Percentiles rank a stretch among this genome's conserved stretches.
These are phyloP conservation scores for Phortica okadai DNA, from an alignment of 2,888 invertebrate genomes.

Conservation along the genomic window DNA sequence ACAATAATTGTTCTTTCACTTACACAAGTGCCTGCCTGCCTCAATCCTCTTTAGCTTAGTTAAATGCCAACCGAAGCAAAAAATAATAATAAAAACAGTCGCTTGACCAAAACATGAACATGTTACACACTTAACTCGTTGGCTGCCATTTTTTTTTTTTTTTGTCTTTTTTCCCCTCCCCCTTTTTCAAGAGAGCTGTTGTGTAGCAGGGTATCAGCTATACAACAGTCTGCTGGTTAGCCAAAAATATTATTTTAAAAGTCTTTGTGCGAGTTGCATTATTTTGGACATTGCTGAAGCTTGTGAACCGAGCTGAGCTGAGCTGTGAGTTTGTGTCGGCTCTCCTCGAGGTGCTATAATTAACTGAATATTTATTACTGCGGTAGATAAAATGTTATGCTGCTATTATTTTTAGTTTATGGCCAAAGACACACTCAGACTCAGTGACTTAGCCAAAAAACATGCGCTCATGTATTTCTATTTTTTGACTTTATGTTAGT, in stretches of 20 bases:
- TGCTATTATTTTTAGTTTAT: slow-evolving; percentile 68
- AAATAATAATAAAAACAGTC: not conserved
- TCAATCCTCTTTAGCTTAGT: not conserved
- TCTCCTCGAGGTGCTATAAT: slow-evolving; percentile 55
- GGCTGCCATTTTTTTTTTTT: not conserved
- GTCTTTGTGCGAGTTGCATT: not conserved
- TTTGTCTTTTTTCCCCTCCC: not conserved
- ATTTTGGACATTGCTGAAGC: not conserved
- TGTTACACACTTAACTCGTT: slow-evolving; percentile 2
- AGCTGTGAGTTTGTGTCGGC: not conserved
- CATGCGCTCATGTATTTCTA: not conserved
- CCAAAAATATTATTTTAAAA: no score
- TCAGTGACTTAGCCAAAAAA: slow-evolving; percentile 8
- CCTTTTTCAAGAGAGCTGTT: no score
- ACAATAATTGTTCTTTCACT: no score
- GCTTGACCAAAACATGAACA: slow-evolving; percentile 18
- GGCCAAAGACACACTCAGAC: slow-evolving; percentile 44
- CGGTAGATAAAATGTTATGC: slow-evolving; percentile 71
- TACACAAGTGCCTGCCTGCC: not conserved
- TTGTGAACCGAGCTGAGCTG: not conserved
- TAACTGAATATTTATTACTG: slow-evolving; percentile 68
- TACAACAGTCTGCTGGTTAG: no score
- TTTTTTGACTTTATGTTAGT: no score
- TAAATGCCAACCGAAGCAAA: not conserved
- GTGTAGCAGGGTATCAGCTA: no score